phyloP scores from a whole-genome alignment of 1,140 invertebrate species.

The Ceratina calcarata region DNA sequence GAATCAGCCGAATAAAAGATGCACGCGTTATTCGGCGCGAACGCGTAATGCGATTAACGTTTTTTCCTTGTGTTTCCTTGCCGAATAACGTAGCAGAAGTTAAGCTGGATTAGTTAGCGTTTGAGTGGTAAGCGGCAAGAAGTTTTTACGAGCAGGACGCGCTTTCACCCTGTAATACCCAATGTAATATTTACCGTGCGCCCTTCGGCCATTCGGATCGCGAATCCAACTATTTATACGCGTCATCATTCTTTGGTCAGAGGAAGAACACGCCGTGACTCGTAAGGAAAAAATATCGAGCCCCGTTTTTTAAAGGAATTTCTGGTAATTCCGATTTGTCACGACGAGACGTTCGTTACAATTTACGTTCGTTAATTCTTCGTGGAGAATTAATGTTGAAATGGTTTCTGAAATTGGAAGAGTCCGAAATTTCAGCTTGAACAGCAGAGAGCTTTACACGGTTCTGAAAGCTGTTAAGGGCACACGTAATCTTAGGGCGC shows the following conservation, averaged over 20 bases:
- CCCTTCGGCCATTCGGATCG: not conserved
- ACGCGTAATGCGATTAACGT: slow-evolving; percentile 25
- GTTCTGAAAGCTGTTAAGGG: slow-evolving; percentile 14
- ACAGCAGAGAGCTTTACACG: not conserved
- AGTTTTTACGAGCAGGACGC: slow-evolving; percentile 14
- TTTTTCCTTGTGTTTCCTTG: slow-evolving; percentile 6
- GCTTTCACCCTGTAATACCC: slow-evolving; percentile 22
- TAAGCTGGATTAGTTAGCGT: slow-evolving; percentile 43
- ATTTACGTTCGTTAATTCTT: too few relatives aligned
- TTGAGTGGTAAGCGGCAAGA: slow-evolving; percentile 38
- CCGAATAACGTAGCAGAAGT: slow-evolving; percentile 3
- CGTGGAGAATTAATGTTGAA: too few relatives aligned
- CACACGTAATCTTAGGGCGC: slow-evolving; percentile 47
- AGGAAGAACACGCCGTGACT: too few relatives aligned
- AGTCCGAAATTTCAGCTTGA: too few relatives aligned
- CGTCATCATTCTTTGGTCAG: not conserved
- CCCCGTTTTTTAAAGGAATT: too few relatives aligned
- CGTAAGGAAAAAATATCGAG: too few relatives aligned
- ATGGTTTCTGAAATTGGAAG: too few relatives aligned
- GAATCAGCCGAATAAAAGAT: slow-evolving; percentile 10
- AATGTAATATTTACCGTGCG: slow-evolving; percentile 6
- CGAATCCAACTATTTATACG: not conserved
- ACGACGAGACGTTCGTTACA: too few relatives aligned
- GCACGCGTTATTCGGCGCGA: slow-evolving; percentile 6
- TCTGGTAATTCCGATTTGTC: too few relatives aligned